These are phyloP conservation scores for Drosophila kanapiae DNA, from an alignment of 1,140 invertebrate genomes.

Conservation along the genomic window DNA sequence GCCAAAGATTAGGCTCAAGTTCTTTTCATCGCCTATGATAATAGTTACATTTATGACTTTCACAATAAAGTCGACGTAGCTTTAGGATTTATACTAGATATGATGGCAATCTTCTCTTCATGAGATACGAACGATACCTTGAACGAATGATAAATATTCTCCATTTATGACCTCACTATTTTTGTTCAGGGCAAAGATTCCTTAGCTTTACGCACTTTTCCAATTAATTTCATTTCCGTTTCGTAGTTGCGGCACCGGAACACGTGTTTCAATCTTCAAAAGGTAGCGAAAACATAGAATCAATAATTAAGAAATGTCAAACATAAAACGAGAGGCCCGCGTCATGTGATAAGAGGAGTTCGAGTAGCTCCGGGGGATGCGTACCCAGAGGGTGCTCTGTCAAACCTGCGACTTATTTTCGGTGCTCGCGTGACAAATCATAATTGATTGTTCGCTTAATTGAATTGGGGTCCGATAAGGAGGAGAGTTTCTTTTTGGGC, in stretches of 20 bases:
- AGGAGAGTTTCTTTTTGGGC: conserved; percentile 12
- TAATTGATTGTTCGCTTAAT: conserved; percentile 83
- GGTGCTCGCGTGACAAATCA: conserved; percentile 78
- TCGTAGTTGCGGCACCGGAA: conserved; percentile 48
- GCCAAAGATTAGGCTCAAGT: not conserved
- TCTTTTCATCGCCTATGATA: too few species aligned
- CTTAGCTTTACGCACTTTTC: conserved; percentile 69
- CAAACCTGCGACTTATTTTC: conserved; percentile 53
- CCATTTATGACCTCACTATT: conserved; percentile 86
- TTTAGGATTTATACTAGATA: not conserved
- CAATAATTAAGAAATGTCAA: conserved; percentile 84
- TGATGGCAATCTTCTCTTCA: not conserved
- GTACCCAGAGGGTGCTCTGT: conserved; percentile 9
- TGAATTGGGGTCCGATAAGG: conserved; percentile 77
- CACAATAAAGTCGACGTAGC: too few species aligned
- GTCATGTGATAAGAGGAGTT: conserved; percentile 54
- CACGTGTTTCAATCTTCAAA: conserved; percentile 82
- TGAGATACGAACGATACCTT: not conserved
- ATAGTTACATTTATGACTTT: too few species aligned
- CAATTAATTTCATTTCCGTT: conserved; percentile 84
- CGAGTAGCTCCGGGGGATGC: not conserved
- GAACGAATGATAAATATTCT: not conserved
- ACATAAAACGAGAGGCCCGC: conserved; percentile 76
- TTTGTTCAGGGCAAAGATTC: conserved; percentile 83
- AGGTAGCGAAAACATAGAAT: conserved; percentile 83